Evolutionary conservation across 2,888 invertebrate genomes (phyloP), one percentile per base, ranked within the genome.

Genomic region (Chymomyza caudatula): DNA sequence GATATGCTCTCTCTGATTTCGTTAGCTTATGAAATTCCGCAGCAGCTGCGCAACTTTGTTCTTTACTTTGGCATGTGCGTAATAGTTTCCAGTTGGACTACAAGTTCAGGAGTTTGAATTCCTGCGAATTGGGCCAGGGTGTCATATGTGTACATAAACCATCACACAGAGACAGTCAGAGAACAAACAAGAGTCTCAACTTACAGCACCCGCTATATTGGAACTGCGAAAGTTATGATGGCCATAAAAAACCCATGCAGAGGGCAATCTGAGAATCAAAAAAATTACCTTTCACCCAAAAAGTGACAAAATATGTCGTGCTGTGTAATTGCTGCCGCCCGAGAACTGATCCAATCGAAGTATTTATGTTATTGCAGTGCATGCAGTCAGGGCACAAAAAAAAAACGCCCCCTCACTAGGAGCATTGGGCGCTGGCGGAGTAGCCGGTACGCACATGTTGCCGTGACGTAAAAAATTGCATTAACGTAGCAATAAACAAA

Each of bases 301-400:
- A 82, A 73, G 77, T 87, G 87, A 88, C 87, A 86, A 87, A 87
- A 87, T 88, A 88, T 86, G 84, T 78, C 76, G 76, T 79, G 74
- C 78, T 78, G 71, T 69, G 72, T 83, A 83, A 83, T 83, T 83
- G 86, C 86, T 84, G 71, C 82, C 77, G 81, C 82, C 86, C n/a
- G 56, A 84, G 57, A 19, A 17, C 23, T 22, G 86, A 78, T 74
- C 78, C 54, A 49, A 78, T 76, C 78, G 66, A 73, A 84, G 75
- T 81, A 82, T 82, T 82, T 82, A 82, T 86, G 86, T 75, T 84
- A 86, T 84, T 77, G 86, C 80, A 68, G 68, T 66, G 52, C 63
- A 55, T 60, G 23, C 20, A 56, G 54, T 52, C 62, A 54, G 17
- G 22, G 22, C 19, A 20, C 29, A 23, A 44, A 44, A 44, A n/a